Base-by-base conservation (phyloP, 2,797 vertebrate species). In the Aldrovandia affinis region DNA sequence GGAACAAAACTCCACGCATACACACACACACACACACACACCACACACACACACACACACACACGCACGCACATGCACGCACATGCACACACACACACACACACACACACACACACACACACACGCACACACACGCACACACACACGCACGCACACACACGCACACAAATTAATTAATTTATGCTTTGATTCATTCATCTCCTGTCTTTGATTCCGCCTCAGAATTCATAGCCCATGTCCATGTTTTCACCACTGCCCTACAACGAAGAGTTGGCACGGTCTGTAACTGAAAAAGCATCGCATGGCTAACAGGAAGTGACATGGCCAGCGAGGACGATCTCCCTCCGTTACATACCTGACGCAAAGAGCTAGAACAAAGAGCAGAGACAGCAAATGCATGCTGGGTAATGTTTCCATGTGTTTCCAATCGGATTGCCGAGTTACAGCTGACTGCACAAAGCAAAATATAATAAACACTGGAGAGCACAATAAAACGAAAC, bases 401-500 rank as follows among this genome's bases (percentile, higher is more conserved):
- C 42, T 47, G 73, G 44, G 77, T 81, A 61, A 73, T 42, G 65
- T 81, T 81, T 50, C n/a, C 78, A 73, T 55, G 36, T 80, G 83
- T 68, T 84, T 81, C 65, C 44, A 36, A 81, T 84, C 50, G 28
- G n/a, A 73, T 47, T 28, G n/a, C 61, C 39, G 75, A 77, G 70
- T 81, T 36, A 75, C 54, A 81, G 25, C 65, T 57, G 54, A 73
- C 73, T 80, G 47, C 59, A 30, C 68, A 65, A 59, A 75, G 39
- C 22, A 57, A 81, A 73, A 75, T 68, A 75, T 47, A 77, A 83
- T 42, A 75, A 57, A 65, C n/a, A 75, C 50, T 33, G 65, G 79
- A 59, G 33, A 84, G 65, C 28, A 20, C 52, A 52, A 84, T 80
- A 90, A 89, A 90, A 90, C 42, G 5, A 92, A 91, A 93, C 85